Evolutionary conservation across 2,888 invertebrate genomes (phyloP).

Genomic region (Drosophila conformis): DNA sequence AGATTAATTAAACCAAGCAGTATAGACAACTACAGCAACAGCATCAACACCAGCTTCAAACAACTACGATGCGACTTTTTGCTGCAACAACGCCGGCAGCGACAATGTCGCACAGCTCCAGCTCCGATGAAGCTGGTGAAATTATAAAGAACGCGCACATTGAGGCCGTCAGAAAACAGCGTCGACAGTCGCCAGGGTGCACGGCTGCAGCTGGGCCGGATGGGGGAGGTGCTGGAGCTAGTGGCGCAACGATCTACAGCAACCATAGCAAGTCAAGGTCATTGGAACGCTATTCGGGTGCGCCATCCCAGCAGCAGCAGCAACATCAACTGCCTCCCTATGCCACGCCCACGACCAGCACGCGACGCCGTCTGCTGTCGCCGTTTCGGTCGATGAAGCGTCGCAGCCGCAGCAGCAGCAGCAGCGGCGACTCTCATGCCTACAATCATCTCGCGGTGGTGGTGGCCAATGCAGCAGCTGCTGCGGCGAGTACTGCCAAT

Average conservation of each 20-base stretch:
- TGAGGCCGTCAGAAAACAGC: constrained; percentile 23
- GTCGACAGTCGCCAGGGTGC: constrained; percentile 15
- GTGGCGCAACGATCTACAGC: constrained; percentile 55
- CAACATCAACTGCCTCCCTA: constrained; percentile 51
- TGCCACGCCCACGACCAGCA: constrained; percentile 74
- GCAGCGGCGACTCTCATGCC: constrained; percentile 75
- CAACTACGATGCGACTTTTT: constrained; percentile 62
- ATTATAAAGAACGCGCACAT: constrained; percentile 66
- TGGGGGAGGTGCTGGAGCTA: constrained; percentile 10
- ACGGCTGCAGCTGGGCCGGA: constrained; percentile 2
- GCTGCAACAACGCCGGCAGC: constrained; percentile 51
- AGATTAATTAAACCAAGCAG: constrained; percentile 70
- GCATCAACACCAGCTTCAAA: constrained; percentile 8
- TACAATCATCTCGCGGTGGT: constrained; percentile 62
- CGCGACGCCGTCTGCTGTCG: constrained; percentile 77
- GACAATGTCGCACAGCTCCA: constrained; percentile 51
- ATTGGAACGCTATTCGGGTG: constrained; percentile 81
- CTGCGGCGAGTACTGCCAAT: constrained; percentile 11
- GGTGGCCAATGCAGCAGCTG: constrained; percentile 57
- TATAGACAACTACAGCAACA: constrained; percentile 16
- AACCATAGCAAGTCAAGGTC: constrained; percentile 81
- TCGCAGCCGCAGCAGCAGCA: constrained; percentile 83
- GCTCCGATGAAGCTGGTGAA: constrained; percentile 70
- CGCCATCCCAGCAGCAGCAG: constrained; percentile 63
- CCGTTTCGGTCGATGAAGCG: constrained; percentile 82